Evolutionary conservation across 2,888 invertebrate genomes (phyloP).

Genomic region (Idaea aversata): DNA sequence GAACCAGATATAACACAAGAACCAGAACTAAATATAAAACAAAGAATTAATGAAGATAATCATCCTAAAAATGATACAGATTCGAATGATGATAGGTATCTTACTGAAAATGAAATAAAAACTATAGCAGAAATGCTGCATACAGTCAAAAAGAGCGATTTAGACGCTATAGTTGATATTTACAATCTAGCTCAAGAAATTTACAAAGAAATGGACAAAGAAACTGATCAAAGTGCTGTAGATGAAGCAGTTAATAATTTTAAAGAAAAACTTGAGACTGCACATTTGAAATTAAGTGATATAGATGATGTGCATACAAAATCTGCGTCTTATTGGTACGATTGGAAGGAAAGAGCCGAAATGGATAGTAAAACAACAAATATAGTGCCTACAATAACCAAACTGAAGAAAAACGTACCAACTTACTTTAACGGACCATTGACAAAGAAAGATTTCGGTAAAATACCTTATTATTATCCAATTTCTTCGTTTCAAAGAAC

Average conservation of each 20-base stretch:
- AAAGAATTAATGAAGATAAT: conserved; percentile 15
- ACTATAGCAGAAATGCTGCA: conserved; percentile 56
- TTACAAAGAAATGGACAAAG: conserved; percentile 59
- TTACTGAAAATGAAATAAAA: conserved; percentile 61
- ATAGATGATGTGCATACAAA: conserved; percentile 21
- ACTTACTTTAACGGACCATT: conserved; percentile 40
- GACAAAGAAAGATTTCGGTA: conserved; percentile 39
- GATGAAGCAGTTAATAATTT: conserved; percentile 30
- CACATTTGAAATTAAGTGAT: conserved; percentile 3
- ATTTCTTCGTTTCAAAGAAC: conserved; percentile 50
- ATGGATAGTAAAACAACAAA: conserved; percentile 25
- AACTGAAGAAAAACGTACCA: conserved; percentile 18
- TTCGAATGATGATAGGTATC: conserved; percentile 47
- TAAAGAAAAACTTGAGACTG: conserved; percentile 8
- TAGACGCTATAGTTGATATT: conserved; percentile 67
- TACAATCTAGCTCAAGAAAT: conserved; percentile 70
- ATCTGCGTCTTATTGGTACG: conserved; percentile 49
- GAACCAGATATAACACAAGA: no score
- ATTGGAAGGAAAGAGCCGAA: conserved; percentile 34
- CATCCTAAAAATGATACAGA: not conserved
- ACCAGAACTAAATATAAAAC: not conserved
- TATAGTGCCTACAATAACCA: conserved; percentile 17
- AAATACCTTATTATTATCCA: conserved; percentile 56
- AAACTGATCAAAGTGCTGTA: conserved; percentile 30
- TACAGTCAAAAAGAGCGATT: conserved; percentile 63